Evolutionary conservation across 2,113 vertebrate genomes (phyloP).

Genomic region (Candoia aspera): DNA sequence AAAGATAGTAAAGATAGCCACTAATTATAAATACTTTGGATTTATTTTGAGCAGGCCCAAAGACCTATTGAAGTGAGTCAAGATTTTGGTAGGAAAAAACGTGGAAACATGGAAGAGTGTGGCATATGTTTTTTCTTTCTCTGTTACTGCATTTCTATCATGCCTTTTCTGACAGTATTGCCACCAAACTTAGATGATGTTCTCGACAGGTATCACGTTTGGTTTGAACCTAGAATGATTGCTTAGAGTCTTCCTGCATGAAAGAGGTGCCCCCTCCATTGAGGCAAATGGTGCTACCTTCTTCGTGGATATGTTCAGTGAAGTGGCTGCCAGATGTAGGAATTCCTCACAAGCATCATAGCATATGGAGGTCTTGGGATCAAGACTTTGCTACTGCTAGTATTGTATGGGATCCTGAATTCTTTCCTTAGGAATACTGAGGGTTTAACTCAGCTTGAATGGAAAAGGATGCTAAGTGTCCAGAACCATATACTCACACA

Average conservation of each 20-base stretch:
- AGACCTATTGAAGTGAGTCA: background rate
- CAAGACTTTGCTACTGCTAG: background rate
- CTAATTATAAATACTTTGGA: background rate
- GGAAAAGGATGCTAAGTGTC: background rate
- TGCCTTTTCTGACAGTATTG: background rate
- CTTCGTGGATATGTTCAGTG: background rate
- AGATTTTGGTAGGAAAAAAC: background rate
- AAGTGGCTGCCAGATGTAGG: background rate
- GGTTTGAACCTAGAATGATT: background rate
- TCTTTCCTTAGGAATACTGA: background rate
- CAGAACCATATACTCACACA: background rate
- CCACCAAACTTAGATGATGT: background rate
- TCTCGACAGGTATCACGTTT: background rate
- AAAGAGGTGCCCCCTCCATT: background rate
- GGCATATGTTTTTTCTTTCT: background rate
- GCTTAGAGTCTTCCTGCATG: background rate
- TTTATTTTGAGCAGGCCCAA: background rate
- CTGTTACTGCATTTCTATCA: background rate
- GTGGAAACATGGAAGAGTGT: background rate
- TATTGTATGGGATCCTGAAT: background rate
- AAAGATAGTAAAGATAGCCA: background rate
- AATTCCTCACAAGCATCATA: background rate
- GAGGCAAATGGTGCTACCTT: background rate
- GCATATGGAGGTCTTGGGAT: background rate
- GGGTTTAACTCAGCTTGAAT: background rate